Evolutionary conservation across 2,888 invertebrate genomes (phyloP).

Genomic region (Sthenelais limicola): DNA sequence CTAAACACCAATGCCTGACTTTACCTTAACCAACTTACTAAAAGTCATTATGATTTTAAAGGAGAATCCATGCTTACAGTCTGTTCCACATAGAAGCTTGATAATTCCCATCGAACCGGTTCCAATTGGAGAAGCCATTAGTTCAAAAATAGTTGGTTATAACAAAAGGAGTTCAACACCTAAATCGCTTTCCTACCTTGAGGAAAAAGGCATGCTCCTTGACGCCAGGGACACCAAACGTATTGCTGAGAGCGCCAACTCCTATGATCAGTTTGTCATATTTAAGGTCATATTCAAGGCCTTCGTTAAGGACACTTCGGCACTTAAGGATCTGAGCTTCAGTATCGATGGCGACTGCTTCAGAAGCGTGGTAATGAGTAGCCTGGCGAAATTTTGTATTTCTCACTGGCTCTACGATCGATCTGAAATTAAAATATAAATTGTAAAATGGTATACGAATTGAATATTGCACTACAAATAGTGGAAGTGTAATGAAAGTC

Average conservation of each 20-base stretch:
- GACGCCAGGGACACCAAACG: slow-evolving; percentile 72
- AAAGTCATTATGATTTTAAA: too few relatives aligned
- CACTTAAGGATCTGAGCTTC: slow-evolving; percentile 59
- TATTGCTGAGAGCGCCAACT: slow-evolving; percentile 72
- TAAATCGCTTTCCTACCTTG: slow-evolving; percentile 68
- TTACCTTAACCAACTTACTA: too few relatives aligned
- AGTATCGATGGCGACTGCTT: slow-evolving; percentile 64
- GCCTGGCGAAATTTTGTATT: slow-evolving; percentile 69
- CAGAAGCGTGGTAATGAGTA: slow-evolving; percentile 70
- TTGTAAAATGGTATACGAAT: too few relatives aligned
- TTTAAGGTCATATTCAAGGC: slow-evolving; percentile 59
- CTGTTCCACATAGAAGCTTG: too few relatives aligned
- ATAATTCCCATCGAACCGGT: too few relatives aligned
- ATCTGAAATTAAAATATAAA: slow-evolving; percentile 57
- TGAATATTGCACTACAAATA: too few relatives aligned
- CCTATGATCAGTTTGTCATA: slow-evolving; percentile 73
- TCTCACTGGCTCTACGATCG: slow-evolving; percentile 72
- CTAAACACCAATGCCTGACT: too few relatives aligned
- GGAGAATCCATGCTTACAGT: too few relatives aligned
- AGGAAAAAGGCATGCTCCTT: slow-evolving; percentile 71
- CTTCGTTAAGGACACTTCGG: slow-evolving; percentile 63
- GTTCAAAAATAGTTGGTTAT: too few relatives aligned
- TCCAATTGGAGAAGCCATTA: too few relatives aligned
- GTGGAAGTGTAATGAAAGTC: too few relatives aligned
- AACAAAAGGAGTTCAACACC: too few relatives aligned